phyloP scores from a whole-genome alignment of 2,113 vertebrate species.

The Centropristis striata region DNA sequence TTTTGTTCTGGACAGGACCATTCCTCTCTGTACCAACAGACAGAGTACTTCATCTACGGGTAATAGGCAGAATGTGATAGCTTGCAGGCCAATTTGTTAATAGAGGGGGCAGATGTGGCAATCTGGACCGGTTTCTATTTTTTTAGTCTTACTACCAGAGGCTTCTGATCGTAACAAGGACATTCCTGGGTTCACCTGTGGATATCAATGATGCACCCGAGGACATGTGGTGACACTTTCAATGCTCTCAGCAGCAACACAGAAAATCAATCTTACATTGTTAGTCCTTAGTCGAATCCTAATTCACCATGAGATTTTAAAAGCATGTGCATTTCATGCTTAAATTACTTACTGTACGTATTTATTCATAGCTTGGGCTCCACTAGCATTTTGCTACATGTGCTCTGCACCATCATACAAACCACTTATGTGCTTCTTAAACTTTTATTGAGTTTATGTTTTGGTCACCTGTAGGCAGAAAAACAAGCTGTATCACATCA shows the following conservation, averaged over 20 bases:
- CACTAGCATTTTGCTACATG: not conserved
- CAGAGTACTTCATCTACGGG: not conserved
- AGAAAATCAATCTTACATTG: constrained; percentile 22
- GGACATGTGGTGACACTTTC: constrained; percentile 2
- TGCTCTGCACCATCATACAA: not conserved
- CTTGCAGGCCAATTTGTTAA: constrained; percentile 26
- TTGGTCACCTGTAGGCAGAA: not conserved
- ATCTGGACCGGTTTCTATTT: not conserved
- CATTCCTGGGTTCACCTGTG: not conserved
- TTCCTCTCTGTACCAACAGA: not conserved
- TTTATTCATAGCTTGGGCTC: not conserved
- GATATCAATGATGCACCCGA: not conserved
- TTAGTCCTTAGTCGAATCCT: not conserved
- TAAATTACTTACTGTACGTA: not conserved
- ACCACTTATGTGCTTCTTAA: not conserved
- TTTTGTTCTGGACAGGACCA: constrained; percentile 21
- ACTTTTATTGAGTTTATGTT: not conserved
- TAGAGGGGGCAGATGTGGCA: not conserved
- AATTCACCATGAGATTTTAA: not conserved
- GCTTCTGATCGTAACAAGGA: not conserved
- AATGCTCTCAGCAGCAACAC: constrained; percentile 17
- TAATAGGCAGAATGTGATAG: constrained; percentile 2
- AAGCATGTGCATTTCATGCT: not conserved
- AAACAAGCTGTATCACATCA: not conserved
- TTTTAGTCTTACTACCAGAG: not conserved